Conservation (phyloP, 2,888 invertebrate species). For the Galeopsomyia nigrocyanea region DNA sequence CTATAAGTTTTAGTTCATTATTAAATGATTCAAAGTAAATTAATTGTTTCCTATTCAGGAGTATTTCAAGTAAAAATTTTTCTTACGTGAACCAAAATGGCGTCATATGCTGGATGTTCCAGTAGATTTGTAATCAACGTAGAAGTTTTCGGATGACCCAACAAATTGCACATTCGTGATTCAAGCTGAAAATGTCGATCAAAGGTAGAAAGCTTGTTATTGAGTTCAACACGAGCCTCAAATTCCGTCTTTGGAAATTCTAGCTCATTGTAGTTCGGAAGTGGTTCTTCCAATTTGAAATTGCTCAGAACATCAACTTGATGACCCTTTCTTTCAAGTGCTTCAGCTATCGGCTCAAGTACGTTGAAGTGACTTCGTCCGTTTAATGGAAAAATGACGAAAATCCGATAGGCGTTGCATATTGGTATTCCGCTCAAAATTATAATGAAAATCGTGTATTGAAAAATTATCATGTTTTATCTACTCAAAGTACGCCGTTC, state of each 20-base stretch:
- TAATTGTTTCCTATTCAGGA: too few relatives aligned
- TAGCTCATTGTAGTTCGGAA: slow-evolving; percentile 30
- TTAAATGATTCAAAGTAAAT: neutral
- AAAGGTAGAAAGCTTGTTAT: too few relatives aligned
- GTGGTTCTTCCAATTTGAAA: slow-evolving; percentile 19
- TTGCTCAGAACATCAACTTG: slow-evolving; percentile 37
- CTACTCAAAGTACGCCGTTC: too few relatives aligned
- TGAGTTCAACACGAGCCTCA: too few relatives aligned
- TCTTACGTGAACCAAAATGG: slow-evolving; percentile 23
- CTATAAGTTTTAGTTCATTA: neutral
- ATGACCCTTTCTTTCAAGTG: slow-evolving; percentile 24
- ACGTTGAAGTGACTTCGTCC: slow-evolving; percentile 32
- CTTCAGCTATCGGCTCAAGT: slow-evolving; percentile 8
- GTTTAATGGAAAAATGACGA: slow-evolving; percentile 27
- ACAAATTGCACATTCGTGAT: neutral
- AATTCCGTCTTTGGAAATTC: too few relatives aligned
- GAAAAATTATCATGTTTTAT: too few relatives aligned
- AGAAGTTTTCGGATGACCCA: neutral
- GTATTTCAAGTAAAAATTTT: too few relatives aligned
- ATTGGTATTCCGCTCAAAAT: neutral
- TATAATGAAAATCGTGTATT: too few relatives aligned
- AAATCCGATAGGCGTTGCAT: slow-evolving; percentile 21
- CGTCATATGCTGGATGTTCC: slow-evolving; percentile 15
- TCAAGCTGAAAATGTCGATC: too few relatives aligned
- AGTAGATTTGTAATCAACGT: slow-evolving; percentile 5